phyloP scores from a whole-genome alignment of 2,888 invertebrate genomes.

The Diadromus collaris region DNA sequence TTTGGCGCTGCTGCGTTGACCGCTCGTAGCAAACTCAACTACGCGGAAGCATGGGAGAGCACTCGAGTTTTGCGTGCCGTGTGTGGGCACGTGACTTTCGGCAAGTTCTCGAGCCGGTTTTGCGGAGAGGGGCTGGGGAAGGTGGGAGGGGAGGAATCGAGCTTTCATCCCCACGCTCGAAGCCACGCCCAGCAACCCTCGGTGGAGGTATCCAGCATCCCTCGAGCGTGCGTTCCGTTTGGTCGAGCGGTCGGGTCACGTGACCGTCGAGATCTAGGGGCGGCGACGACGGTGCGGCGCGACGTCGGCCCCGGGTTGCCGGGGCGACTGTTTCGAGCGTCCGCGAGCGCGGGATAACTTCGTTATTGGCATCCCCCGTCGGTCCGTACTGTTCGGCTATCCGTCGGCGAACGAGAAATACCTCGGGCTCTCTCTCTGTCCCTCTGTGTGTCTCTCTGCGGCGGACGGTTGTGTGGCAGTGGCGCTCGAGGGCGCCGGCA shows the following conservation, averaged over 20 bases:
- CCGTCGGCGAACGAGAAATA: slow-evolving; percentile 15
- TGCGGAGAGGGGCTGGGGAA: background rate
- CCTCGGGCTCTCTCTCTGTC: slow-evolving; percentile 7
- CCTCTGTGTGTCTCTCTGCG: slow-evolving; percentile 21
- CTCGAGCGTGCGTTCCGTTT: slow-evolving; percentile 68
- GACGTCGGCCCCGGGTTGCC: slow-evolving; percentile 64
- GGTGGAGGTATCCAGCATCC: slow-evolving; percentile 85
- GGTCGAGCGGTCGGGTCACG: slow-evolving; percentile 72
- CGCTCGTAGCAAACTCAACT: slow-evolving; percentile 53
- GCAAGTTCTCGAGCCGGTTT: slow-evolving; percentile 75
- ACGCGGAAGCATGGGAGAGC: slow-evolving; percentile 73
- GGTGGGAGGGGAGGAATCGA: slow-evolving; percentile 51
- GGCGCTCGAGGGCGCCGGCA: slow-evolving; percentile 66
- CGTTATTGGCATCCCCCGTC: slow-evolving; percentile 77
- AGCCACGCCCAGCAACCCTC: slow-evolving; percentile 86
- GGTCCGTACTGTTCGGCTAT: slow-evolving; percentile 23
- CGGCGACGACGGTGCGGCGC: slow-evolving; percentile 64
- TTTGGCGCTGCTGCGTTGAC: slow-evolving; percentile 44
- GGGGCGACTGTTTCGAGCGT: slow-evolving; percentile 53
- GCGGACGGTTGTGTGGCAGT: slow-evolving; percentile 54
- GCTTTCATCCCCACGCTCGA: slow-evolving; percentile 82
- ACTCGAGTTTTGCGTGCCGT: slow-evolving; percentile 59
- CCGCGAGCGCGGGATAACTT: slow-evolving; percentile 75
- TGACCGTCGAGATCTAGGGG: slow-evolving; percentile 67
- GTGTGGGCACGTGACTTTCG: slow-evolving; percentile 78